phyloP scores from a whole-genome alignment of 2,113 vertebrate species.

The Onychostruthus taczanowskii region DNA sequence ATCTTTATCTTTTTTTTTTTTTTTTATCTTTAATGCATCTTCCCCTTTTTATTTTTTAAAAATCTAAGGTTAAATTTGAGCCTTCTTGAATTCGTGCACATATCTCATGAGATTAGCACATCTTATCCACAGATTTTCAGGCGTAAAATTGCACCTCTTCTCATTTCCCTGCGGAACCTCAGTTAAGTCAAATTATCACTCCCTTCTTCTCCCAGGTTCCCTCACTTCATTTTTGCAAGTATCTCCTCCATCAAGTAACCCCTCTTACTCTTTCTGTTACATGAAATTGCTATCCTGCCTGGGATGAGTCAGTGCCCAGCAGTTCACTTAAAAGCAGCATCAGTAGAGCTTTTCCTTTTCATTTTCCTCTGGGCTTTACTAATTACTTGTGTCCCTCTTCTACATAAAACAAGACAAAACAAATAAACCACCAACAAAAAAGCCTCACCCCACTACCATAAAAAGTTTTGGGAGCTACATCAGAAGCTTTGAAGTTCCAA shows the following conservation, averaged over 20 bases:
- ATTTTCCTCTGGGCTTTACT: conserved; percentile 10
- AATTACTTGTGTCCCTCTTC: not conserved
- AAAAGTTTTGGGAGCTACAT: not conserved
- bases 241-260: not conserved
- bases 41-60: not conserved
- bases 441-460: not conserved
- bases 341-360: not conserved
- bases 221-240: not conserved
- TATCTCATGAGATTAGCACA: not conserved
- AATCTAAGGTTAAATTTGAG: not conserved
- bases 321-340: not conserved
- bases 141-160: not conserved
- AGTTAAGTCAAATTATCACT: not conserved
- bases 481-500: conserved; percentile 3
- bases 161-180: not conserved
- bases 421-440: not conserved
- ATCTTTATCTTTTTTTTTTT: no score
- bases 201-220: not conserved
- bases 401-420: not conserved
- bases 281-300: not conserved
- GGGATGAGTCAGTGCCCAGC: not conserved
- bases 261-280: not conserved
- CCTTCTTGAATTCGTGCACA: not conserved
- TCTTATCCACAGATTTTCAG: not conserved
- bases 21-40: no score